Conservation (phyloP, 2,888 invertebrate species). For the Coleophora flavipennella region DNA sequence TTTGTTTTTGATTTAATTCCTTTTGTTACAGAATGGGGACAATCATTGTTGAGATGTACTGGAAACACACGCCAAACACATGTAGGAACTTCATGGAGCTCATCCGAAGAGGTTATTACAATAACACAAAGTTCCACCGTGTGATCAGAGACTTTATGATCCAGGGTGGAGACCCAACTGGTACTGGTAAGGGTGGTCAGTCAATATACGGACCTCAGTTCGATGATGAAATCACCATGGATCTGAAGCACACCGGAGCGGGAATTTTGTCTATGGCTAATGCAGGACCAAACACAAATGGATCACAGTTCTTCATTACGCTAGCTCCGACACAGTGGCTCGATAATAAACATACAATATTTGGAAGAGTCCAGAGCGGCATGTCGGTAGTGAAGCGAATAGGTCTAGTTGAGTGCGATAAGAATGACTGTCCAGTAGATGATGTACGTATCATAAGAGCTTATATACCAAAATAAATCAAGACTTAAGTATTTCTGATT, state of each 20-base stretch:
- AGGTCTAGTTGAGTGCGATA: constrained; percentile 94
- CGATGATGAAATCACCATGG: constrained; percentile 94
- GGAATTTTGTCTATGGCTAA: constrained; percentile 98
- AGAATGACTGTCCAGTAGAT: constrained; percentile 91
- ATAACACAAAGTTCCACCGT: constrained; percentile 95
- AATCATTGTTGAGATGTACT: constrained; percentile 93
- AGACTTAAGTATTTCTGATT: not conserved
- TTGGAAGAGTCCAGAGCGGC: constrained; percentile 90
- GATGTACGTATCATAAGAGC: constrained; percentile 82
- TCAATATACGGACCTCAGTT: constrained; percentile 97
- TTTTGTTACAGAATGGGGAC: constrained; percentile 87
- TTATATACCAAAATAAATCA: constrained; percentile 41
- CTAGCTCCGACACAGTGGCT: constrained; percentile 97
- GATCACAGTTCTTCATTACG: constrained; percentile 98
- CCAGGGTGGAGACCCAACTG: constrained; percentile 97
- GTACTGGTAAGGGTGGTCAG: constrained; percentile 95
- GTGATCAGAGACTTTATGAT: constrained; percentile 96
- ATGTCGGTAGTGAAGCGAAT: constrained; percentile 94
- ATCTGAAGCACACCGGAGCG: constrained; percentile 94
- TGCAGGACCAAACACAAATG: constrained; percentile 96
- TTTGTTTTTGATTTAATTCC: constrained; percentile 4
- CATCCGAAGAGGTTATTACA: constrained; percentile 93
- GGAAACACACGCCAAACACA: constrained; percentile 98
- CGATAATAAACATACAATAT: constrained; percentile 97
- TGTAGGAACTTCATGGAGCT: constrained; percentile 98